Evolutionary conservation across 2,797 vertebrate genomes (phyloP).

Genomic region (Xerus rutilus): DNA sequence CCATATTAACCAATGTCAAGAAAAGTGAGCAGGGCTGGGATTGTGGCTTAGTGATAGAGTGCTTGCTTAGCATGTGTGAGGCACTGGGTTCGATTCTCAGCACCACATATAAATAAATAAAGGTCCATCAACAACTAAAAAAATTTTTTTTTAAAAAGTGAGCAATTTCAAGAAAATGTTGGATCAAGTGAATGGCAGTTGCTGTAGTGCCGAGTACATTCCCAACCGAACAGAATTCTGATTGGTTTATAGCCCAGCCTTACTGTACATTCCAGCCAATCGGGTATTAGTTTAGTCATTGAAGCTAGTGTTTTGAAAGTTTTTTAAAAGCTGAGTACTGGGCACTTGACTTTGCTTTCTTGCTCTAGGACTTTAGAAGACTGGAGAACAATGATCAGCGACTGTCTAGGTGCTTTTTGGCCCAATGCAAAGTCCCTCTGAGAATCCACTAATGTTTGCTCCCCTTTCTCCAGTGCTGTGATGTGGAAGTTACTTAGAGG

Average conservation of each 20-base stretch:
- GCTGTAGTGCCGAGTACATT: conserved; percentile 30
- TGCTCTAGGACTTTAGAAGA: conserved; percentile 71
- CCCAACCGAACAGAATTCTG: conserved; percentile 77
- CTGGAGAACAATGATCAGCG: conserved; percentile 76
- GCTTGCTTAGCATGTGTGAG: no score
- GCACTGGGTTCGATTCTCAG: no score
- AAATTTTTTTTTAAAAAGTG: not conserved
- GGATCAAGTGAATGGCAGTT: conserved; percentile 70
- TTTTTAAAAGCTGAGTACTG: conserved; percentile 67
- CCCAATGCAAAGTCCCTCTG: not conserved
- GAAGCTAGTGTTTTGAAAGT: conserved; percentile 63
- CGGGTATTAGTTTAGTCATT: conserved; percentile 54
- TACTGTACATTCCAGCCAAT: conserved; percentile 69
- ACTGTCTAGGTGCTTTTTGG: conserved; percentile 69
- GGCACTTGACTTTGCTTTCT: conserved; percentile 71
- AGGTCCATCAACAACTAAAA: no score
- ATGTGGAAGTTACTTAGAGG: conserved; percentile 78
- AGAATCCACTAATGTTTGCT: conserved; percentile 59
- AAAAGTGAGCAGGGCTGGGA: conserved; percentile 22
- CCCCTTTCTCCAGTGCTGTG: conserved; percentile 64
- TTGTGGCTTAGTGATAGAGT: no score
- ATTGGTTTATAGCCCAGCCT: conserved; percentile 68
- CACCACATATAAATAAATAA: no score
- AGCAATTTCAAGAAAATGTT: conserved; percentile 69
- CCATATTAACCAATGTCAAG: not conserved